Evolutionary conservation across 2,888 invertebrate species (phyloP).

Genomic region (Drosophila acutilabella): DNA sequence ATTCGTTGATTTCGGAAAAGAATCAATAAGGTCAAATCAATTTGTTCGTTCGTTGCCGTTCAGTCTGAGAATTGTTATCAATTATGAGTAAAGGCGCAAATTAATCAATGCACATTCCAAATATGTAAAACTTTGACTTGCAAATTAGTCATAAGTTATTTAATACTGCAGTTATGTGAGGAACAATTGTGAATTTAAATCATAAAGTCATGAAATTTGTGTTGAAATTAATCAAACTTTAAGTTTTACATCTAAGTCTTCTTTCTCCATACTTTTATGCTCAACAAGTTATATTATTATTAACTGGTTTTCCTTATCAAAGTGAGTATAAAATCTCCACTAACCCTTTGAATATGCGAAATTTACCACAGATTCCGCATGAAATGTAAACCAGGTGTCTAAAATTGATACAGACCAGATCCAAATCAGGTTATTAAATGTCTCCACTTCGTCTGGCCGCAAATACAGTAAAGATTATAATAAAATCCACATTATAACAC

Average conservation of each 20-base stretch:
- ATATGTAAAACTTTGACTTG: neutral
- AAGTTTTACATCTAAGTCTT: too few relatives aligned
- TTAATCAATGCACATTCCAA: conserved; percentile 15
- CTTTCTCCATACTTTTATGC: too few relatives aligned
- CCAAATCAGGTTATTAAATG: conserved; percentile 13
- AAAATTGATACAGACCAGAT: neutral
- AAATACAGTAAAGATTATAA: conserved; percentile 10
- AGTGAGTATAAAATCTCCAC: too few relatives aligned
- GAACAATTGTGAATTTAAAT: too few relatives aligned
- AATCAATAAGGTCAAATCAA: conserved; percentile 80
- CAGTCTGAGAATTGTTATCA: conserved; percentile 63
- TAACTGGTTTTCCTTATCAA: too few relatives aligned
- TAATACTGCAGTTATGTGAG: too few relatives aligned
- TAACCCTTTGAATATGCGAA: too few relatives aligned
- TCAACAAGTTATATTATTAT: too few relatives aligned
- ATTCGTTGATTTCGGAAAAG: neutral
- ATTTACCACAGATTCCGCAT: too few relatives aligned
- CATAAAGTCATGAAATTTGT: too few relatives aligned
- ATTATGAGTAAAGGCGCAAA: conserved; percentile 55
- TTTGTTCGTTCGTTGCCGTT: conserved; percentile 40
- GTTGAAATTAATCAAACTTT: too few relatives aligned
- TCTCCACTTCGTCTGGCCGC: conserved; percentile 35
- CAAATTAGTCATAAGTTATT: neutral
- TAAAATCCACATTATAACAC: conserved; percentile 22
- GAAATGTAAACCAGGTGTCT: too few relatives aligned